These are phyloP conservation scores for Numenius phaeopus DNA, from an alignment of 2,797 vertebrate genomes.

Conservation along the genomic window DNA sequence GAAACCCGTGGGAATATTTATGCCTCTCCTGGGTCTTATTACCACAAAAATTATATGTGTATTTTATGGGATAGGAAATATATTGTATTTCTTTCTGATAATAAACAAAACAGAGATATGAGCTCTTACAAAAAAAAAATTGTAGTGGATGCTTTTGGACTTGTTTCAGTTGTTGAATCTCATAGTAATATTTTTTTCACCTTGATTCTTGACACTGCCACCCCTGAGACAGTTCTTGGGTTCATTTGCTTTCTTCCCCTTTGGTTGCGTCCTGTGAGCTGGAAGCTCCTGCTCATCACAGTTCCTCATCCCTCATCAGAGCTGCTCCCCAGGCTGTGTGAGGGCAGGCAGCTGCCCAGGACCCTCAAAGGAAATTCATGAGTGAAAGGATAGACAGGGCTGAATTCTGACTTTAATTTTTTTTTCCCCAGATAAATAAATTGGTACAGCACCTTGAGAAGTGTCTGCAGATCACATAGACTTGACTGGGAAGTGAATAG, in stretches of 20 bases:
- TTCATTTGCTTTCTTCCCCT: not conserved
- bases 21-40: constrained; percentile 30
- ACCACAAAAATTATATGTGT: constrained; percentile 47
- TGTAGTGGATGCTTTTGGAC: not conserved
- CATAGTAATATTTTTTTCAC: not conserved
- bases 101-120: constrained; percentile 48
- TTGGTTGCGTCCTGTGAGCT: not conserved
- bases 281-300: not conserved
- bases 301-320: not conserved
- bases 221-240: not conserved
- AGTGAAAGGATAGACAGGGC: not conserved
- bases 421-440: not conserved
- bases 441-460: not conserved
- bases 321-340: not conserved
- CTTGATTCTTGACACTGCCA: not conserved
- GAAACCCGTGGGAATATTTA: constrained; percentile 66
- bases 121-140: not conserved
- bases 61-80: constrained; percentile 37
- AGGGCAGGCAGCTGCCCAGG: not conserved
- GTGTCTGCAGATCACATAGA: not conserved
- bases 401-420: not conserved
- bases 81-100: constrained; percentile 19
- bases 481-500: not conserved
- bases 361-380: not conserved
- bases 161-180: not conserved